Conservation (phyloP, 2,888 invertebrate species). For the Leptinotarsa haldemani region DNA sequence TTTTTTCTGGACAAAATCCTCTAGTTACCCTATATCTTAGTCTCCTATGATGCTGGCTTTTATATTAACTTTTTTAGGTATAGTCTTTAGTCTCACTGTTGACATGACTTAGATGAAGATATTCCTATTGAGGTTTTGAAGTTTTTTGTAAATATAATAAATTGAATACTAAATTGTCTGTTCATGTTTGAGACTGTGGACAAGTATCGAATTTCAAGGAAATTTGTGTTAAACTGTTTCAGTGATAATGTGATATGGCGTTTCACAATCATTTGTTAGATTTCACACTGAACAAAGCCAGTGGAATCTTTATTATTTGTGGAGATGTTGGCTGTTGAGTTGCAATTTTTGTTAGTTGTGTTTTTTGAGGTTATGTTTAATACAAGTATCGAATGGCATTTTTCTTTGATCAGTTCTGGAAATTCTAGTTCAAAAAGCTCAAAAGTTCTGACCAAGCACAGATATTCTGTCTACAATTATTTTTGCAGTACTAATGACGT, state of each 20-base stretch:
- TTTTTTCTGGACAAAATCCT: no score
- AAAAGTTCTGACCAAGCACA: no score
- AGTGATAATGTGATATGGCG: constrained; percentile 50
- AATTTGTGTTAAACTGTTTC: constrained; percentile 12
- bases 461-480: no score
- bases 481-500: no score
- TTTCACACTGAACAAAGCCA: background rate
- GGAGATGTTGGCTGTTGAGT: background rate
- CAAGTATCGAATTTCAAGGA: background rate
- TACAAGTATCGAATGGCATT: background rate
- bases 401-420: background rate
- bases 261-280: constrained; percentile 49
- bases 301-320: constrained; percentile 12
- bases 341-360: constrained; percentile 13
- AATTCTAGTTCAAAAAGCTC: no score
- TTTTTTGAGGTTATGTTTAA: constrained; percentile 22
- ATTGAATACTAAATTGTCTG: background rate
- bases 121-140: no score
- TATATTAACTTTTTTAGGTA: background rate
- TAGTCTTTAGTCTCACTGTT: constrained; percentile 12
- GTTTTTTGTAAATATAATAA: background rate
- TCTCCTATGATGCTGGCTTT: background rate
- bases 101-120: no score
- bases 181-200: background rate
- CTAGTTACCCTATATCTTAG: no score